Conservation (phyloP, 2,113 vertebrate species). For the Pleuronectes platessa region DNA sequence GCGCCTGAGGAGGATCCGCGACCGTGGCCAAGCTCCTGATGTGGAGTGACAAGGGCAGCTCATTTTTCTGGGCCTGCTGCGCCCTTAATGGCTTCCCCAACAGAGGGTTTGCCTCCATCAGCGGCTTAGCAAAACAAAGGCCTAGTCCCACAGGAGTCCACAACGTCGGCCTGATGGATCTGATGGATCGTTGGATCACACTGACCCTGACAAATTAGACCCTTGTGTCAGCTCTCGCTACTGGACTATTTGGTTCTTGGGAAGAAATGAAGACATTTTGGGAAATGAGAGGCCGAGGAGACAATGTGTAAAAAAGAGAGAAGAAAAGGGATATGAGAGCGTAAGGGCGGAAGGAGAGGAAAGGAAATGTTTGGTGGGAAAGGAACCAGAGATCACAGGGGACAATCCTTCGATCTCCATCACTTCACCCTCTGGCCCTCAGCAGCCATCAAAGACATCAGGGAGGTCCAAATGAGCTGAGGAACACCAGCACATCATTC, state of each 20-base stretch:
- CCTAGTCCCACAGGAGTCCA: conserved; percentile 67
- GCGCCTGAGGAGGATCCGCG: conserved; percentile 58
- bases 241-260: conserved; percentile 34
- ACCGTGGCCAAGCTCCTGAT: conserved; percentile 71
- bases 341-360: conserved; percentile 4
- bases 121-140: conserved; percentile 78
- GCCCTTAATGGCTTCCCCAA: conserved; percentile 80
- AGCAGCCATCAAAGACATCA: conserved; percentile 56
- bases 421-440: conserved; percentile 34
- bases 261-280: conserved; percentile 33
- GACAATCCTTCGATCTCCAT: conserved; percentile 33
- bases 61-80: conserved; percentile 79
- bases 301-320: conserved; percentile 8
- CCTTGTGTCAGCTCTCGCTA: conserved; percentile 58
- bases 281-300: neutral
- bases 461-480: conserved; percentile 59
- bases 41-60: conserved; percentile 76
- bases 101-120: conserved; percentile 80
- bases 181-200: conserved; percentile 75
- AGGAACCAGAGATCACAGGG: neutral
- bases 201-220: conserved; percentile 75
- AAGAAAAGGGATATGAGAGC: neutral
- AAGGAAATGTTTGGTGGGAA: conserved; percentile 14
- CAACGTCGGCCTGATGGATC: conserved; percentile 61
- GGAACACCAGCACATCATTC: conserved; percentile 56